Evolutionary conservation across 2,113 vertebrate genomes (phyloP), one percentile per base, ranked within the genome.

Genomic region (Callionymus lyra): DNA sequence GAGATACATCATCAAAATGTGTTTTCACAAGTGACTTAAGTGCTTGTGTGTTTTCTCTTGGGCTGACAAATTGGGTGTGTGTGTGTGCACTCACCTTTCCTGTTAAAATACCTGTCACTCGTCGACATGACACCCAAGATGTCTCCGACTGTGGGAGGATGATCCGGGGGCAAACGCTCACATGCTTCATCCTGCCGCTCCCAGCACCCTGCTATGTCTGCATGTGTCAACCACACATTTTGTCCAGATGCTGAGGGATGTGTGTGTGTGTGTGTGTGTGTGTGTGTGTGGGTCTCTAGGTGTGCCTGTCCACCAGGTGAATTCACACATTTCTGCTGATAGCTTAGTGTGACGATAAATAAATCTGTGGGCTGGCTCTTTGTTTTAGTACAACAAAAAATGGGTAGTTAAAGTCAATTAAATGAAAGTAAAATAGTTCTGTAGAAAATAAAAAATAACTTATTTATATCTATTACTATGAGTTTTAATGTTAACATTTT

Each of bases 211-310:
- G 58, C 69, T 6, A 44, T 45, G 63, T 55, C 62, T 38, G 59
- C 47, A 52, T 76, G 66, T 70, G 69, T 65, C 63, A 53, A 59
- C 66, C 53, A 51, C 67, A 79, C 68, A 66, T 74, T 80, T 79
- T 47, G 47, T 77, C 78, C 82, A 82, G 80, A 82, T 80, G 76
- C 70, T 57, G 35, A 44, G 16, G 27, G 15, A n/a, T 57, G 1
- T 56, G 58, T 53, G 41, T 42, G 42, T 51, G 36, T 49, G 17
- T 47, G 21, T 47, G 48, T 35, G 37, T 16, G 44, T 50, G 44
- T 14, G 45, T 41, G 50, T 59, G 16, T 42, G 38, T 56, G 44
- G 72, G 59, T 67, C 56, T 10, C 6, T 34, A 11, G 50, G 37
- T 47, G 60, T 36, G 41, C 53, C 16, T 32, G 13, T 41, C 44